phyloP scores from a whole-genome alignment of 2,888 invertebrate genomes.

The Tenthredo notha region DNA sequence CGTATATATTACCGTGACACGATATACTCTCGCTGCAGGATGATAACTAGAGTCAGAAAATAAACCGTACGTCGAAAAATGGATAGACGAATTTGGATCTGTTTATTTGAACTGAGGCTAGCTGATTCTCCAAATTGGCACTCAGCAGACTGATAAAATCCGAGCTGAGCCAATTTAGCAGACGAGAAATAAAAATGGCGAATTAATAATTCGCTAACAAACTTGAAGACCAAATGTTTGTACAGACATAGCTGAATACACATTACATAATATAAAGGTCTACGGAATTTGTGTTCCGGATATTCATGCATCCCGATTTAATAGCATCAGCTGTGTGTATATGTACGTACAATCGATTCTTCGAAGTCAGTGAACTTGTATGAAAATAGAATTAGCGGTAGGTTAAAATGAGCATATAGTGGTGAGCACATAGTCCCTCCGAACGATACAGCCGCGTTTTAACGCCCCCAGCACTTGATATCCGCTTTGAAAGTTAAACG shows the following conservation, averaged over 20 bases:
- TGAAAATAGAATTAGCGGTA: constrained; percentile 36
- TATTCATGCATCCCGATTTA: not conserved
- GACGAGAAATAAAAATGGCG: not conserved
- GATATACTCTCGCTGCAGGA: not conserved
- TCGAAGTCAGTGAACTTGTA: constrained; percentile 28
- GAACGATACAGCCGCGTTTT: not conserved
- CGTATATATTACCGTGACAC: not conserved
- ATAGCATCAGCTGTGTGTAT: constrained; percentile 3
- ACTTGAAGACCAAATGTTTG: not conserved
- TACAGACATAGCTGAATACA: not conserved
- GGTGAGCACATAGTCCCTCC: not conserved
- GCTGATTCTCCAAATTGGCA: not conserved
- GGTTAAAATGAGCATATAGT: constrained; percentile 15
- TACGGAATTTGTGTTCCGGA: not conserved
- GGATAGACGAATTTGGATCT: not conserved
- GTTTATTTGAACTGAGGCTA: not conserved
- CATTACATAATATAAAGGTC: not conserved
- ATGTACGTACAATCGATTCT: constrained; percentile 12
- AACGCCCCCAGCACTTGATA: constrained; percentile 10
- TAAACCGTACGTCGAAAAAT: not conserved
- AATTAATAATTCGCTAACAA: not conserved
- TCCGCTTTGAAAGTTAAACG: constrained; percentile 33
- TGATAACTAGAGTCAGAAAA: not conserved
- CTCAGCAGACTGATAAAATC: not conserved
- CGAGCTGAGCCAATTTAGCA: not conserved